Conservation (phyloP, 2,113 vertebrate genomes). For the pig (Sus scrofa) region T2T-Sscrofa CM000830.6:19139501-19140000, state of each 20-base stretch:
- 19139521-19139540: slow-evolving; percentile 9
- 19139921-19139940: neutral
- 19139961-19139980: neutral
- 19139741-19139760: neutral
- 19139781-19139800: neutral
- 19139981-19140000: neutral
- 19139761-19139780: neutral
- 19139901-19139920: neutral
- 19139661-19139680: neutral
- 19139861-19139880: neutral
- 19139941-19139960: neutral
- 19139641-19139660: neutral
- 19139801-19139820: neutral
- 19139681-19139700: neutral
- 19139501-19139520: slow-evolving; percentile 21
- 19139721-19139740: neutral
- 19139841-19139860: neutral
- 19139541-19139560: neutral
- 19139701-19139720: neutral
- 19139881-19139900: neutral
- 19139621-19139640: neutral
- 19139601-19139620: neutral
- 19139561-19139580: slow-evolving; percentile 57
- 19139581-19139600: neutral
- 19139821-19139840: neutral